A percentile compares a stretch with the other conserved stretches of the same genome.
These are phyloP conservation scores for Orthosia cruda DNA, from an alignment of 2,888 invertebrate species.

Conservation along the genomic window DNA sequence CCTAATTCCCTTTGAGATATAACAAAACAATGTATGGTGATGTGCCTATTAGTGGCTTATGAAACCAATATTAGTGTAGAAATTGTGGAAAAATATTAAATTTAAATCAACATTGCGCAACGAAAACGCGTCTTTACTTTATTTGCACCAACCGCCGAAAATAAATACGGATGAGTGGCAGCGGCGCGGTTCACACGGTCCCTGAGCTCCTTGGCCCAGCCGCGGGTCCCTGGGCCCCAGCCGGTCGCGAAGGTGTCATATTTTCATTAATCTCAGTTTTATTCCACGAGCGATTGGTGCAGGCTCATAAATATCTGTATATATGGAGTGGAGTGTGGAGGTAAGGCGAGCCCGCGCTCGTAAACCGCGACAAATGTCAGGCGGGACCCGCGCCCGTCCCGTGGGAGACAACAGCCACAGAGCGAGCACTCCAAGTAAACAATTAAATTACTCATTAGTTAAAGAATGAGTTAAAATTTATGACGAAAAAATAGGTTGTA, in stretches of 20 bases:
- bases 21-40: too few species aligned
- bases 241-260: slow-evolving; percentile 58
- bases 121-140: too few species aligned
- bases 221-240: not conserved
- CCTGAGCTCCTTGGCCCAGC: slow-evolving; percentile 9
- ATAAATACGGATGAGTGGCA: slow-evolving; percentile 42
- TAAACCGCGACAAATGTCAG: slow-evolving; percentile 28
- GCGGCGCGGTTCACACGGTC: slow-evolving; percentile 59
- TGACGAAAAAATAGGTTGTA: not conserved
- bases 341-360: slow-evolving; percentile 37
- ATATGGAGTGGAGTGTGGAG: not conserved
- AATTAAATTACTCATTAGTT: not conserved
- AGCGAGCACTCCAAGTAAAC: not conserved
- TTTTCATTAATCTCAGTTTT: slow-evolving; percentile 66
- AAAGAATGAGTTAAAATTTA: not conserved
- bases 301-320: slow-evolving; percentile 53
- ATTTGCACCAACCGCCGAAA: too few species aligned
- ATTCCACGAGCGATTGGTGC: slow-evolving; percentile 50
- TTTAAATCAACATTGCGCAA: too few species aligned
- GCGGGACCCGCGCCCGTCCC: not conserved
- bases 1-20: too few species aligned
- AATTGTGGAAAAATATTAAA: too few species aligned
- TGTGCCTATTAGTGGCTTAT: too few species aligned
- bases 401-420: slow-evolving; percentile 22
- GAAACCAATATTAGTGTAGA: too few species aligned